Evolutionary conservation across 2,113 vertebrate genomes (phyloP), one percentile per base, ranked within the genome.

Genomic region (Trematomus loennbergii): DNA sequence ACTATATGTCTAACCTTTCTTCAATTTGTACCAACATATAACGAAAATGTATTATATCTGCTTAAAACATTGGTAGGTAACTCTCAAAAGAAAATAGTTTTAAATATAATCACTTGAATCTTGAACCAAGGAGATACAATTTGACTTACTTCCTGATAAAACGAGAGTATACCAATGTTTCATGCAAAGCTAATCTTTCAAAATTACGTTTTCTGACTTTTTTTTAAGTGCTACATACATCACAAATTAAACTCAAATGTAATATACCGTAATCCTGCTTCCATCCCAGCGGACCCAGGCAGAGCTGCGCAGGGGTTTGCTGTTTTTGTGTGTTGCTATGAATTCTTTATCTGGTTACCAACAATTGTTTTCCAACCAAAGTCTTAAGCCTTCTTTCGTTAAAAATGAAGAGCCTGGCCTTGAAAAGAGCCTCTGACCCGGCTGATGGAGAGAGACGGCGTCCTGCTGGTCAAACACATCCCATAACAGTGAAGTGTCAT

Each of bases 81-180:
- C 29, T 69, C 75, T 57, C 54, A 50, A 52, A 72, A 64, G 36
- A 58, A 64, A 16, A 50, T 52, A 22, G 25, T 61, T 62, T 61
- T 20, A 20, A 33, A 83, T 12, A 64, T 29, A 29, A 68, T 64
- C 2, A 54, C 53, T 50, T 20, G 6, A 59, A 85, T 79, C 25
- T 0, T 65, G 33, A 84, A 22, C 29, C 22, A 29, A 13, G 20
- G 17, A 58, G 40, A 76, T 20, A 2, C 9, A 52, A 70, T 67
- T 33, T 33, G 4, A 68, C 29, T 53, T 29, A 45, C 25, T 49
- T 29, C 29, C 29, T 29, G 29, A 29, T 29, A 29, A 57, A 17
- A 46, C 29, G 45, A 54, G 61, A 72, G 62, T 53, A 53, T 33
- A 72, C 67, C 65, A 81, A 77, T 25, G 50, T 84, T 80, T 80